Evolutionary conservation across 2,113 vertebrate genomes (phyloP), one percentile per base, ranked within the genome.

Genomic region (Boleophthalmus pectinirostris): DNA sequence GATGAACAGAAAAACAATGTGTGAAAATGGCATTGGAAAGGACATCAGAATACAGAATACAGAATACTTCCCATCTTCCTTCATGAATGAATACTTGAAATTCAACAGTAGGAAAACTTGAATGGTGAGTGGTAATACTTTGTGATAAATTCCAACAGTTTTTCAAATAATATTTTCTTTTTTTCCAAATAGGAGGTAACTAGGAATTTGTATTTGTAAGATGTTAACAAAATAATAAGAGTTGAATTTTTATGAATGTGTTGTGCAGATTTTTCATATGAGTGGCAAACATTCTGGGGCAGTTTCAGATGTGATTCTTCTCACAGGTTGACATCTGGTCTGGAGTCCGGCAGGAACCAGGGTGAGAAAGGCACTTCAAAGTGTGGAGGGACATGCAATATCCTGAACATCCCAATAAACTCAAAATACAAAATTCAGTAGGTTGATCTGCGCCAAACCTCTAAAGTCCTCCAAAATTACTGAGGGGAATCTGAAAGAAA

Each of bases 321-420:
- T 53, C 76, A 24, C 74, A 43, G 38, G 35, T 43, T 78, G 63
- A 75, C 82, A 79, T 88, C 79, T 88, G 83, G 77, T 84, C 73
- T 76, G 68, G 60, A 73, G 75, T 81, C 76, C 49, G 65, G 80
- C 69, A 77, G 83, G 79, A 88, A 80, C 69, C 53, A 73, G 58
- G 77, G 66, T 73, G 72, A 67, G 79, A 84, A 87, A 90, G 85
- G 87, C 89, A 91, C 88, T 88, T 87, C 70, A 77, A 82, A 88
- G 77, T 77, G 74, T 85, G 81, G 84, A 83, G 79, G 68, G 77
- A 81, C 77, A 82, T 85, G 81, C 23, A 16, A 86, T 84, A 86
- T 84, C 86, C 82, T 81, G 80, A 58, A 35, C 35, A 63, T 85
- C 80, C 70, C 57, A 57, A 79, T 43, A 16, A 86, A 84, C 66